Conservation (phyloP, 2,888 invertebrate genomes). For the Habrosyne pyritoides region DNA sequence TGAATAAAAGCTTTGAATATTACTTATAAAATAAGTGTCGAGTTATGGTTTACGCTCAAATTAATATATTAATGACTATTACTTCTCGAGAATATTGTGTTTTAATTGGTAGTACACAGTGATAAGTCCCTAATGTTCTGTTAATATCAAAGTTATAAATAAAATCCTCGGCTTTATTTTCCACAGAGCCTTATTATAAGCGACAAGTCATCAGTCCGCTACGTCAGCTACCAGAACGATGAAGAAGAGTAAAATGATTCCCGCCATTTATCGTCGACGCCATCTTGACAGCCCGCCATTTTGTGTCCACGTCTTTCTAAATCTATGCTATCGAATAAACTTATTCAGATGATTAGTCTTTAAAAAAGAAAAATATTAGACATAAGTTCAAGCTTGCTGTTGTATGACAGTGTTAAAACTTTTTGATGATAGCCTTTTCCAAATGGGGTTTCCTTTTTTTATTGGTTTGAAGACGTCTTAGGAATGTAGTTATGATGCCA, state of each 20-base stretch:
- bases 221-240: slow-evolving; percentile 97
- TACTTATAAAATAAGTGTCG: no score
- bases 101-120: no score
- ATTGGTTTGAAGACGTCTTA: slow-evolving; percentile 7
- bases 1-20: no score
- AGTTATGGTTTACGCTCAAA: no score
- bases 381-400: background rate
- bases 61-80: no score
- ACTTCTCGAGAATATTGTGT: no score
- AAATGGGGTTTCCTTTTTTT: slow-evolving; percentile 9
- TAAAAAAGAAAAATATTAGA: background rate
- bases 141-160: no score
- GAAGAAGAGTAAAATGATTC: slow-evolving; percentile 87
- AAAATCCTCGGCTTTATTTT: no score
- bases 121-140: no score
- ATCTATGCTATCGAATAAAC: slow-evolving; percentile 23
- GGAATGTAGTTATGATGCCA: slow-evolving; percentile 8
- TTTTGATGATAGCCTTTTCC: background rate
- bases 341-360: slow-evolving; percentile 8
- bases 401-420: background rate
- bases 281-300: slow-evolving; percentile 54
- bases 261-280: slow-evolving; percentile 42
- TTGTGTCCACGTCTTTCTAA: slow-evolving; percentile 19
- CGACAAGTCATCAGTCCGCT: slow-evolving; percentile 96
- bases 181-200: slow-evolving; percentile 93